Conservation (phyloP, 2,113 vertebrate genomes). For the Camelus dromedarius region DNA sequence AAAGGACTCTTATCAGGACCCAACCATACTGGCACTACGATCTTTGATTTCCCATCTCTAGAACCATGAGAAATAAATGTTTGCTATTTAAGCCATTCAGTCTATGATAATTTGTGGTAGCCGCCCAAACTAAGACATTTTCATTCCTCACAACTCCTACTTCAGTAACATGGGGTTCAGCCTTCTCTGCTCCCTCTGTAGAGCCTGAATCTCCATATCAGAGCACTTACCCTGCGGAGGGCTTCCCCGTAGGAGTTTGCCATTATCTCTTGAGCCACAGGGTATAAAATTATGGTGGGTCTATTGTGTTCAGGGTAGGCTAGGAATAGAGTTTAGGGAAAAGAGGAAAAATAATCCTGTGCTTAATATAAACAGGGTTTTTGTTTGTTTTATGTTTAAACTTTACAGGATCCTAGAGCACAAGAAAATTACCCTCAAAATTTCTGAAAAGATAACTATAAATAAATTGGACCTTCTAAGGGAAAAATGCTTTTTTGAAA, state of each 20-base stretch:
- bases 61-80: background rate
- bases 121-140: background rate
- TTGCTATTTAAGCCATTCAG: background rate
- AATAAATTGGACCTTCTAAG: background rate
- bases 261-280: background rate
- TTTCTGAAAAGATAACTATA: background rate
- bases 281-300: background rate
- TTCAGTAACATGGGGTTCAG: background rate
- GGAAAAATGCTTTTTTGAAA: slow-evolving; percentile 47
- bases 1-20: background rate
- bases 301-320: background rate
- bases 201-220: background rate
- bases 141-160: background rate
- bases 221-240: background rate
- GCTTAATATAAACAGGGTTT: background rate
- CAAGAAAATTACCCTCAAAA: slow-evolving; percentile 26
- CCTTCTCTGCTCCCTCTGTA: background rate
- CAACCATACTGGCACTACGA: background rate
- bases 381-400: background rate
- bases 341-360: background rate
- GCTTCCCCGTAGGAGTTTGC: background rate
- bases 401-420: background rate
- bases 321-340: background rate
- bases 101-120: background rate
- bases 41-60: background rate